A percentile compares a stretch with the other conserved stretches of the same genome.
phyloP scores from a whole-genome alignment of 37 sponge, comb jelly and placozoan species.

The Beroe forskalii region DNA sequence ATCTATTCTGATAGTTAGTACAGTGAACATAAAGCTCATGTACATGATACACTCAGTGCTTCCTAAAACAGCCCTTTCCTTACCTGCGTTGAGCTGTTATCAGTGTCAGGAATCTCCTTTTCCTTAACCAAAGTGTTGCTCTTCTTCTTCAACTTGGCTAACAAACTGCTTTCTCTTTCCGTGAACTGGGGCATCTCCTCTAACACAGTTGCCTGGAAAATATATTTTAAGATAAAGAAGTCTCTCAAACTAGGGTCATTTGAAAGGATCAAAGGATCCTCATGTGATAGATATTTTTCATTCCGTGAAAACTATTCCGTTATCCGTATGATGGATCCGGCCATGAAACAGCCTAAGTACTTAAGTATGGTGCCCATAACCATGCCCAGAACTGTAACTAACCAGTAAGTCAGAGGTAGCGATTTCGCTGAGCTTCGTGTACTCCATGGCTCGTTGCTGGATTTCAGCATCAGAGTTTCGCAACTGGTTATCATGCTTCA shows the following conservation, averaged over 20 bases:
- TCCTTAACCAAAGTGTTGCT: conserved; percentile 65
- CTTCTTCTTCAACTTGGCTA: conserved; percentile 87
- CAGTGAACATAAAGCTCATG: too few relatives aligned
- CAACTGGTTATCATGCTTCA: conserved; percentile 73
- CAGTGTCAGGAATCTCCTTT: not conserved
- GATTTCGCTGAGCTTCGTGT: conserved; percentile 76
- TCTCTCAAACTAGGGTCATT: too few relatives aligned
- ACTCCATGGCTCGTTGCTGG: conserved; percentile 91
- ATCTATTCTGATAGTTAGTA: too few relatives aligned
- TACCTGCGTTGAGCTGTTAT: not conserved
- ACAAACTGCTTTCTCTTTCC: conserved; percentile 82
- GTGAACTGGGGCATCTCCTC: conserved; percentile 97
- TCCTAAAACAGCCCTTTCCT: too few relatives aligned
- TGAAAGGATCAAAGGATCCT: not conserved
- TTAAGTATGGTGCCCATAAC: too few relatives aligned
- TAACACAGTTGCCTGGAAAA: conserved; percentile 85
- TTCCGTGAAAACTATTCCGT: too few relatives aligned
- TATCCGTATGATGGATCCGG: too few relatives aligned
- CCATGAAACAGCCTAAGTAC: too few relatives aligned
- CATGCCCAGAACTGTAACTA: conserved; percentile 31
- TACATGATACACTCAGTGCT: too few relatives aligned
- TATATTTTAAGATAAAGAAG: too few relatives aligned
- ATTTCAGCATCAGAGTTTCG: conserved; percentile 83
- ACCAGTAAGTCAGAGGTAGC: conserved; percentile 80
- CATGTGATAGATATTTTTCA: too few relatives aligned